phyloP scores from a whole-genome alignment of 2,113 vertebrate species.

The Brienomyrus longianalis region DNA sequence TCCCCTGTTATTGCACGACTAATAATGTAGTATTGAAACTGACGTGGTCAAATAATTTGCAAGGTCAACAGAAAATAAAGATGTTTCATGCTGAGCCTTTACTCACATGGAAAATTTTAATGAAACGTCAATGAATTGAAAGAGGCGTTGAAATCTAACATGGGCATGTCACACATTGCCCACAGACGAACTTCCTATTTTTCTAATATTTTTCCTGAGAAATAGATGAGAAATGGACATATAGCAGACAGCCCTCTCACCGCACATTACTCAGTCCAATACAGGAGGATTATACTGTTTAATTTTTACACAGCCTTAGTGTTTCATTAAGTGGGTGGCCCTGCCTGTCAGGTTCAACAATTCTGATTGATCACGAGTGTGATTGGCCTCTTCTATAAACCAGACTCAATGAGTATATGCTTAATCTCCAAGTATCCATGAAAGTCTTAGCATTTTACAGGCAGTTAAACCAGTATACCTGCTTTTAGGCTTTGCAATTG shows the following conservation, averaged over 20 bases:
- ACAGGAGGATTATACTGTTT: background rate
- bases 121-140: background rate
- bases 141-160: background rate
- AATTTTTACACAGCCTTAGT: background rate
- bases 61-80: background rate
- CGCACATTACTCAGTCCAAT: background rate
- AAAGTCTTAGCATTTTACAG: background rate
- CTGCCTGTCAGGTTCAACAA: background rate
- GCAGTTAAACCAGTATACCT: background rate
- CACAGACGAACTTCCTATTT: background rate
- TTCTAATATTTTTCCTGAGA: background rate
- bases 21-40: background rate
- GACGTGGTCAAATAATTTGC: background rate
- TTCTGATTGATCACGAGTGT: background rate
- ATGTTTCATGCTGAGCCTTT: background rate
- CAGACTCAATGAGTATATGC: background rate
- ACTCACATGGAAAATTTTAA: background rate
- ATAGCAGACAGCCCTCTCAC: background rate
- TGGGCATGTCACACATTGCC: background rate
- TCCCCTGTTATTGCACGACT: background rate
- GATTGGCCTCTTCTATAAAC: background rate
- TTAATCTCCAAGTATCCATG: background rate
- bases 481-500: background rate
- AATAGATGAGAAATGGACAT: background rate
- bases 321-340: background rate